These are phyloP conservation scores for Achatina immaculata DNA, from an alignment of 1,140 invertebrate genomes.

Conservation along the genomic window DNA sequence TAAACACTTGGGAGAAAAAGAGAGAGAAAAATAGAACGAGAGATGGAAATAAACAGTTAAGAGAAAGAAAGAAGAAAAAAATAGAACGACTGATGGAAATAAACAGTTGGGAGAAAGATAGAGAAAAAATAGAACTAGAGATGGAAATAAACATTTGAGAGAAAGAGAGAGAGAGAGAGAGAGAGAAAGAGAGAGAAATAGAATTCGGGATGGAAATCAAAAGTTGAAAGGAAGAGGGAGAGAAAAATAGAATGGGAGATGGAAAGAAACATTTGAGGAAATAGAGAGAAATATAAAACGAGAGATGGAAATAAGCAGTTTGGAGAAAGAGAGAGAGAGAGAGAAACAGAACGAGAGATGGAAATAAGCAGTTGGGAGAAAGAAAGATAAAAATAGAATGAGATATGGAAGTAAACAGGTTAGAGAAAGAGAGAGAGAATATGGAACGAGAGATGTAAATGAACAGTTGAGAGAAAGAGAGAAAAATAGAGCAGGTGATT, in stretches of 20 bases:
- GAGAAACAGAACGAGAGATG: constrained; percentile 29
- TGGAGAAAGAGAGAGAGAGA: not conserved
- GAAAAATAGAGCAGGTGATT: not conserved
- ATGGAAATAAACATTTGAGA: too few species aligned
- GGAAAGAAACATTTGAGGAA: too few species aligned
- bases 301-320: too few species aligned
- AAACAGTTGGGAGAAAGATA: not conserved
- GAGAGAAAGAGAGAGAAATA: too few species aligned
- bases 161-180: too few species aligned
- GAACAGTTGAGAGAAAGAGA: not conserved
- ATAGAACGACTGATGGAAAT: not conserved
- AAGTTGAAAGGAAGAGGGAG: too few species aligned
- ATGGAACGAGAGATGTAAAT: constrained; percentile 31
- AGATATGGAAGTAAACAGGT: too few species aligned
- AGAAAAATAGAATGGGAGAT: too few species aligned
- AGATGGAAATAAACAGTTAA: not conserved
- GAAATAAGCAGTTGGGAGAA: not conserved
- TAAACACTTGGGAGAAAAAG: not conserved
- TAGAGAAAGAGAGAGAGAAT: constrained; percentile 34
- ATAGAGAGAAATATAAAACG: too few species aligned
- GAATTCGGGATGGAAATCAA: too few species aligned
- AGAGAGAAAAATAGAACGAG: too few species aligned
- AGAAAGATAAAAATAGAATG: too few species aligned
- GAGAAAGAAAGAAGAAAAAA: not conserved
- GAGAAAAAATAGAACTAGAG: not conserved